Base-by-base conservation (phyloP, 2,113 vertebrate genomes). In the Brachyistius frenatus region DNA sequence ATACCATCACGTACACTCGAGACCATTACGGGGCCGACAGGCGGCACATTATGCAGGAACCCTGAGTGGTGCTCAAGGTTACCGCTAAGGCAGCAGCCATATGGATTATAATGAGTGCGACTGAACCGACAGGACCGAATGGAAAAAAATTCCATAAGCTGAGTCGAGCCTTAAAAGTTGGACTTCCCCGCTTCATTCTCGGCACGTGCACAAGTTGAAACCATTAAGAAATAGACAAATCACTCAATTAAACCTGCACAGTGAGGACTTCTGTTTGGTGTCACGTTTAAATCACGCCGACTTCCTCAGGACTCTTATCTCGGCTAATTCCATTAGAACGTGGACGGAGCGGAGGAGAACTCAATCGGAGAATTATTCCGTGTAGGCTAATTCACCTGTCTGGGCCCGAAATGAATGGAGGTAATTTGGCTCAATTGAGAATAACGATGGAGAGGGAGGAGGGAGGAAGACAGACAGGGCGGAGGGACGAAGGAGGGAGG, bases 181-280 rank as follows among this genome's bases (percentile, higher is more conserved):
- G 23, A 23, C 23, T 23, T 11, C 83, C 93, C 93, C 91, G 91
- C 92, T 95, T 96, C 94, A 95, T 96, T 97, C 96, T 91, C 90
- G 88, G 92, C 87, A 94, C 92, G 95, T 96, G 94, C 78, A 91
- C 66, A 3, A 46, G 47, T 16, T n/a, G 80, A 92, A 91, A 91
- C 92, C 95, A 95, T 96, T 96, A 95, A 92, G 94, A 95, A 94
- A 90, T 89, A 96, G 96, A 97, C 95, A 95, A 96, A 96, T 96
- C 95, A 94, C 96, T 97, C 95, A 94, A 96, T 97, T 97, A 97
- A 96, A 96, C 94, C 77, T 92, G 87, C 91, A 93, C 63, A 9
- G 55, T 4, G 39, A 80, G 81, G 85, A 84, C 68, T 76, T 78
- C 71, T 86, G 85, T 94, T 95, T 90, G 78, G 89, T 93, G 94